phyloP scores from a whole-genome alignment of 2,113 vertebrate species.

The Toxotes jaculatrix region DNA sequence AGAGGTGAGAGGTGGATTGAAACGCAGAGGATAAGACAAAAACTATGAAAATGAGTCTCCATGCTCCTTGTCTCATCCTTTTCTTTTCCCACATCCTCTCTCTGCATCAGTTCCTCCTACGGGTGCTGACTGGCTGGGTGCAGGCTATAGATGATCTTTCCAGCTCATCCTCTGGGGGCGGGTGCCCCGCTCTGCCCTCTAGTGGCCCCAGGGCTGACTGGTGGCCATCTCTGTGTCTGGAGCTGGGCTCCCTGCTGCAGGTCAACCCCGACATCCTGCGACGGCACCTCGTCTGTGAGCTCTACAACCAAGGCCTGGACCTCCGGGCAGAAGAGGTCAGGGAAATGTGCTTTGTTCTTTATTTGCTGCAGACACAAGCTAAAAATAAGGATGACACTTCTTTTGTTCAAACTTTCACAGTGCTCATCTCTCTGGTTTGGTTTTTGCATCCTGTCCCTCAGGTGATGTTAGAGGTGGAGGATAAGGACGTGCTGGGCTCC shows the following conservation, averaged over 20 bases:
- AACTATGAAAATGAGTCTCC: background rate
- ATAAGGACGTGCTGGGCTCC: constrained; percentile 95
- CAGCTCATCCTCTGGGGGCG: background rate
- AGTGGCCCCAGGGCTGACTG: constrained; percentile 81
- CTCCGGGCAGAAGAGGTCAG: constrained; percentile 93
- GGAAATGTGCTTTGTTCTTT: constrained; percentile 45
- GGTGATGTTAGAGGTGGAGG: constrained; percentile 92
- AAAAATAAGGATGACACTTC: background rate
- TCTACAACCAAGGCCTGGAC: constrained; percentile 94
- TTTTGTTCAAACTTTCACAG: background rate
- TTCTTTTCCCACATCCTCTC: background rate
- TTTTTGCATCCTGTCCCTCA: constrained; percentile 53
- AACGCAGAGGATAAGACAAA: background rate
- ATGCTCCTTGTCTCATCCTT: background rate
- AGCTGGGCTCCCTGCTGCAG: constrained; percentile 91
- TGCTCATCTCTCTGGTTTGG: background rate
- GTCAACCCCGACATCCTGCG: constrained; percentile 89
- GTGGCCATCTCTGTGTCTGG: constrained; percentile 90
- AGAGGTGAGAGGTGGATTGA: constrained; percentile 83
- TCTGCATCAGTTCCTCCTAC: constrained; percentile 89
- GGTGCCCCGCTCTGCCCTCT: constrained; percentile 30
- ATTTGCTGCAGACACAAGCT: background rate
- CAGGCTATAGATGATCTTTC: constrained; percentile 79
- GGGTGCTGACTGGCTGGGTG: constrained; percentile 89
- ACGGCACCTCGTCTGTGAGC: constrained; percentile 93